A percentile compares a stretch with the other conserved stretches of the same genome.
Evolutionary conservation across 2,797 vertebrate genomes (phyloP).

Genomic region (Cheirogaleus major): DNA sequence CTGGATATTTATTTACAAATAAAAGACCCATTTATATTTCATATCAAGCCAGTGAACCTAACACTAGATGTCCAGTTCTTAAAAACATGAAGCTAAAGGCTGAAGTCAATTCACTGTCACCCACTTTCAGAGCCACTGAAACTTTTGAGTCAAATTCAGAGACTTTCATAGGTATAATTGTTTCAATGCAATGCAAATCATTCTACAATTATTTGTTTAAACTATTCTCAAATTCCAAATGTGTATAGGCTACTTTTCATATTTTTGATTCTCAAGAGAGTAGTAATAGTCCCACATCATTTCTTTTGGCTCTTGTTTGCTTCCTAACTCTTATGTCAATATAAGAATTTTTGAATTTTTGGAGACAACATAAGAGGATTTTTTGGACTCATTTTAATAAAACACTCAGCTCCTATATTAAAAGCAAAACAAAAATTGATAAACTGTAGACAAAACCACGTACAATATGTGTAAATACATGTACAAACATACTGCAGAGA

Average conservation of each 20-base stretch:
- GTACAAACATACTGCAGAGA: not conserved
- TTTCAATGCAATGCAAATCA: not conserved
- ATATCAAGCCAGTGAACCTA: not conserved
- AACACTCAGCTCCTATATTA: not conserved
- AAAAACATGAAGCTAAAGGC: not conserved
- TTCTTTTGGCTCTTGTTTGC: not conserved
- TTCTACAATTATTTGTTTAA: not conserved
- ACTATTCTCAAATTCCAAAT: not conserved
- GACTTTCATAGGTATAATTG: not conserved
- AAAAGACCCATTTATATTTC: not conserved
- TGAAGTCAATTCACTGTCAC: not conserved
- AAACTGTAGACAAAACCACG: not conserved
- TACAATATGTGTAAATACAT: not conserved
- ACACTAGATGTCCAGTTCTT: not conserved
- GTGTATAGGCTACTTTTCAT: not conserved
- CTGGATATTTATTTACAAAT: not conserved
- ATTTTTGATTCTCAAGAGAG: not conserved
- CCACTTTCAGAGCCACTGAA: not conserved
- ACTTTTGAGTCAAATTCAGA: not conserved
- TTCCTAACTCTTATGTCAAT: not conserved
- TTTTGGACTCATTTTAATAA: not conserved
- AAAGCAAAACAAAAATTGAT: not conserved
- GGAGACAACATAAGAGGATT: not conserved
- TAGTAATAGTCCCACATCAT: not conserved
- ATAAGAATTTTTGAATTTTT: not conserved